phyloP scores from a whole-genome alignment of 1,140 invertebrate genomes.

The Oncopeltus fasciatus region DNA sequence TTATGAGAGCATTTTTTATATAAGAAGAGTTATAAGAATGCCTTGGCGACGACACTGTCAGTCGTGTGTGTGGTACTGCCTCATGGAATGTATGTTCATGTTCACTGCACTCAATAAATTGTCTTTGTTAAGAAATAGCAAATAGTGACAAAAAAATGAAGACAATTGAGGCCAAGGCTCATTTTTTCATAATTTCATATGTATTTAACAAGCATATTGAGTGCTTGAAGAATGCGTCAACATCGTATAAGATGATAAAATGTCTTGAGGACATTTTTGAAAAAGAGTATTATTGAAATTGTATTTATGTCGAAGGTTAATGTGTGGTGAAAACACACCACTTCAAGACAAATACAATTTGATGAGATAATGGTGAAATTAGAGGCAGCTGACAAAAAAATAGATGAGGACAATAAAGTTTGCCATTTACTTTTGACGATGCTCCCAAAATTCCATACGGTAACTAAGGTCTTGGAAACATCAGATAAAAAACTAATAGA shows the following conservation, averaged over 20 bases:
- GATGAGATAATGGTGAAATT: not conserved
- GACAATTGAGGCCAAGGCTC: too few species aligned
- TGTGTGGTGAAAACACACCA: not conserved
- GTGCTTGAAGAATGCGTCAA: not conserved
- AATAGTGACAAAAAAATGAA: too few species aligned
- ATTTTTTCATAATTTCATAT: too few species aligned
- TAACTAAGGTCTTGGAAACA: too few species aligned
- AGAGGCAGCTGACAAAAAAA: not conserved
- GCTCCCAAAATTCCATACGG: not conserved
- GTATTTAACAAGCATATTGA: not conserved
- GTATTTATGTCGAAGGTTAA: not conserved
- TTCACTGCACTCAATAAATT: too few species aligned
- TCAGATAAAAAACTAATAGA: not conserved
- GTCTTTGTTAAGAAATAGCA: too few species aligned
- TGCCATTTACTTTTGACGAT: not conserved
- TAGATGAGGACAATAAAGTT: not conserved
- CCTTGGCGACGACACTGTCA: too few species aligned
- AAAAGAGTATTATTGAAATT: not conserved
- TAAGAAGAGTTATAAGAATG: too few species aligned
- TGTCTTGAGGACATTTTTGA: too few species aligned
- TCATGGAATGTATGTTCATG: too few species aligned
- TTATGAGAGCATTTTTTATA: too few species aligned
- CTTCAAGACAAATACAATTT: not conserved
- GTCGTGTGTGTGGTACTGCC: too few species aligned
- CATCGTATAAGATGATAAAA: not conserved